Evolutionary conservation across 2,888 invertebrate genomes (phyloP).

Genomic region (Sabatieria punctata): DNA sequence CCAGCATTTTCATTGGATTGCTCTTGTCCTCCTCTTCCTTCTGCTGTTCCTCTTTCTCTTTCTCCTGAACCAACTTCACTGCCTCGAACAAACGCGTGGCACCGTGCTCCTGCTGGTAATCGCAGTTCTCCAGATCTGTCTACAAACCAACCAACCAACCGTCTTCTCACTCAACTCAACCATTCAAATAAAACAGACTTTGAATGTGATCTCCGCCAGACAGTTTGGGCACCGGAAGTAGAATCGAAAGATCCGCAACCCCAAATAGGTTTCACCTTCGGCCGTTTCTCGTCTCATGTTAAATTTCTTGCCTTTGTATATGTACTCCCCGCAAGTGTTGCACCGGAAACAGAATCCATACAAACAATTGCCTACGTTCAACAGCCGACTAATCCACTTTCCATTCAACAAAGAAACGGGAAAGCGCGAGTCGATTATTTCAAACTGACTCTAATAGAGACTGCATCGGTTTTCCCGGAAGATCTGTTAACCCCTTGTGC

Average conservation of each 20-base stretch:
- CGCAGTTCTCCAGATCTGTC: slow-evolving; percentile 89
- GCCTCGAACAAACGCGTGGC: slow-evolving; percentile 98
- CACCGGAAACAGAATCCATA: too few relatives aligned
- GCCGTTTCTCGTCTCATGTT: slow-evolving; percentile 98
- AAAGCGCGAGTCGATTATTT: too few relatives aligned
- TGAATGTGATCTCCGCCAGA: slow-evolving; percentile 94
- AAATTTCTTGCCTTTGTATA: slow-evolving; percentile 98
- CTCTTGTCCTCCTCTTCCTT: slow-evolving; percentile 90
- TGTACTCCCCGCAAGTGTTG: slow-evolving; percentile 95
- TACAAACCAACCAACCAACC: slow-evolving; percentile 11
- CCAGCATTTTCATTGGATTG: slow-evolving; percentile 86
- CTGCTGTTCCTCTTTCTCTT: slow-evolving; percentile 69
- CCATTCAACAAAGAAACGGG: too few relatives aligned
- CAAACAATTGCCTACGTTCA: too few relatives aligned
- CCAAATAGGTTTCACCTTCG: slow-evolving; percentile 86
- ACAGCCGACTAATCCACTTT: too few relatives aligned
- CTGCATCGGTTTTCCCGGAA: too few relatives aligned
- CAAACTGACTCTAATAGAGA: too few relatives aligned
- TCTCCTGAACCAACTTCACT: slow-evolving; percentile 45
- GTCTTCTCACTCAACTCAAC: neutral
- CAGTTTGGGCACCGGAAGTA: slow-evolving; percentile 90
- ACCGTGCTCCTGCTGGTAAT: slow-evolving; percentile 91
- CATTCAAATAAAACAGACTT: slow-evolving; percentile 34
- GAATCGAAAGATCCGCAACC: slow-evolving; percentile 88
- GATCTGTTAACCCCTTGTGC: too few relatives aligned